Percentiles rank a stretch among this genome's conserved stretches.
These are phyloP conservation scores for Steinernema hermaphroditum DNA, from an alignment of 2,888 invertebrate species.

Conservation along the genomic window DNA sequence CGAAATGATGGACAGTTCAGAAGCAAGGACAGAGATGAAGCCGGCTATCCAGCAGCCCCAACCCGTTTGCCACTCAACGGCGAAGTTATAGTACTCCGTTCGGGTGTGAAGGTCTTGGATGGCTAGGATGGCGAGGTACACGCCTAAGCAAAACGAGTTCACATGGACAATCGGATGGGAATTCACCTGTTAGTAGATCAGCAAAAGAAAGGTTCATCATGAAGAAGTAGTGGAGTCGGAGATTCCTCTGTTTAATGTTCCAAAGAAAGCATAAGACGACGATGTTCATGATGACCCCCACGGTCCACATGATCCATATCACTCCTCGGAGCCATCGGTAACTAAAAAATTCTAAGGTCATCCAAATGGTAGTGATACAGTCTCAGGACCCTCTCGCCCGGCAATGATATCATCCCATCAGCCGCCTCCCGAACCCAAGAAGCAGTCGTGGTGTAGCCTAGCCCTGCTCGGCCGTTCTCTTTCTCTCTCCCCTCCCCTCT, in stretches of 20 bases:
- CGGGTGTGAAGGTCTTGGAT: conserved; percentile 92
- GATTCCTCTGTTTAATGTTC: conserved; percentile 67
- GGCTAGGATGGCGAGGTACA: conserved; percentile 86
- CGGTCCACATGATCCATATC: conserved; percentile 88
- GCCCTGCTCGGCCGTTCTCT: too few species aligned
- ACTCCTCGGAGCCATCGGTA: conserved; percentile 70
- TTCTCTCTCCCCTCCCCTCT: too few species aligned
- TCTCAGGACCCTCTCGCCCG: too few species aligned
- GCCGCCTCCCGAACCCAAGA: too few species aligned
- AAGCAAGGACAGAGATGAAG: conserved; percentile 86
- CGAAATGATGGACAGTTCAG: conserved; percentile 91
- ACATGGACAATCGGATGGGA: not conserved
- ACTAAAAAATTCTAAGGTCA: too few species aligned
- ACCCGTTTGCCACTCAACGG: conserved; percentile 92
- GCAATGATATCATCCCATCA: too few species aligned
- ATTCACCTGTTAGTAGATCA: conserved; percentile 88
- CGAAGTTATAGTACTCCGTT: conserved; percentile 92
- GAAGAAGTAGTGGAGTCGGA: conserved; percentile 92
- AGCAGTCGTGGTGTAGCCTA: too few species aligned
- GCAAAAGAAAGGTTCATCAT: conserved; percentile 95
- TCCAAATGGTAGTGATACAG: too few species aligned
- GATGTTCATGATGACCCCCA: conserved; percentile 75
- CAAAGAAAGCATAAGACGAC: conserved; percentile 74
- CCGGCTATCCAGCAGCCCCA: conserved; percentile 88
- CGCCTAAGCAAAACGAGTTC: conserved; percentile 67